phyloP scores from a whole-genome alignment of 2,113 vertebrate species.

The Shinisaurus crocodilurus region DNA sequence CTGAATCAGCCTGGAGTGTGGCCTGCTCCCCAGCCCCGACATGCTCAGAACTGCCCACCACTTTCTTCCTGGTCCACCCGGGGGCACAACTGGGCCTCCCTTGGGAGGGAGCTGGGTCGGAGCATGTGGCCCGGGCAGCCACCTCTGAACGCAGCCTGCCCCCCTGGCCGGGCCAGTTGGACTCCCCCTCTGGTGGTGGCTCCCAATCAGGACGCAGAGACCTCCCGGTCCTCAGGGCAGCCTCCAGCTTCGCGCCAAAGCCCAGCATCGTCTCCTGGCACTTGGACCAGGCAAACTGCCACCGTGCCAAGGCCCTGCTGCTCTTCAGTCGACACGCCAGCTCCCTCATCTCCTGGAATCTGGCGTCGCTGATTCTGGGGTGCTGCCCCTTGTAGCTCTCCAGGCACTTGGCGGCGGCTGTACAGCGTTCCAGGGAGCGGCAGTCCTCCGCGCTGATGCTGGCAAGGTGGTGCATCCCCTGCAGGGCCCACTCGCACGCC shows the following conservation, averaged over 20 bases:
- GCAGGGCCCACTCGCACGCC: conserved; percentile 84
- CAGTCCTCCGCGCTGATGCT: conserved; percentile 83
- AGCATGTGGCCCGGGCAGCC: background rate
- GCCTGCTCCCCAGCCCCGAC: conserved; percentile 1
- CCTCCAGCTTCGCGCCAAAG: conserved; percentile 85
- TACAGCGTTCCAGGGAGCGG: conserved; percentile 67
- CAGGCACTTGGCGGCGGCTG: conserved; percentile 73
- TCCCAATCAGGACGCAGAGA: conserved; percentile 39
- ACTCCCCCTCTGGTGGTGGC: background rate
- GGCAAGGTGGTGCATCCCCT: conserved; percentile 83
- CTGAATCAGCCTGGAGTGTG: conserved; percentile 18
- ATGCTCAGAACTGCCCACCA: conserved; percentile 36
- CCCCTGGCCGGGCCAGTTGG: background rate
- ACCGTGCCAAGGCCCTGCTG: conserved; percentile 82
- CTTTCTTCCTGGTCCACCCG: conserved; percentile 64
- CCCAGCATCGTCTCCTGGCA: conserved; percentile 87
- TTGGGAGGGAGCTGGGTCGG: conserved; percentile 32
- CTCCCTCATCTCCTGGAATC: conserved; percentile 88
- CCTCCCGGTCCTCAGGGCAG: conserved; percentile 71
- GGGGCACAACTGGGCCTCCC: conserved; percentile 52
- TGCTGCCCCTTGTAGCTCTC: conserved; percentile 80
- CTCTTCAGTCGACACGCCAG: conserved; percentile 82
- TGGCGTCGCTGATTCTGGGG: conserved; percentile 76
- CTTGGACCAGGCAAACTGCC: conserved; percentile 84
- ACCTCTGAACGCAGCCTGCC: conserved; percentile 46